Percentiles rank a stretch among this genome's conserved stretches.
Conservation (phyloP, 2,113 vertebrate species). For the Grantiella picta region DNA sequence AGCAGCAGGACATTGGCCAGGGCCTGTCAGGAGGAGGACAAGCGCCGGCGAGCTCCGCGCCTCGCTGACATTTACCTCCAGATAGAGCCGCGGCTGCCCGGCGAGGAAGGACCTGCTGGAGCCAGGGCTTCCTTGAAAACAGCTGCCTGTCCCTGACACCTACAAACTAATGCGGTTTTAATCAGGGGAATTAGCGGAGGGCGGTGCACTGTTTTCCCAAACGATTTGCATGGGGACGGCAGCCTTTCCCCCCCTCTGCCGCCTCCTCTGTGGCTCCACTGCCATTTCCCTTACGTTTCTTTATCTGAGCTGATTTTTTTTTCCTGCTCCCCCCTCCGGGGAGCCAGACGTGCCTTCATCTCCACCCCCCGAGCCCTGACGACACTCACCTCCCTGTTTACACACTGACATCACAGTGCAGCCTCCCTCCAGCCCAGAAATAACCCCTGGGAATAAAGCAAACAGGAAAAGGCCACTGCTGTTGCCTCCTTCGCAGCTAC, state of each 20-base stretch:
- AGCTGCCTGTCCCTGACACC: constrained; percentile 80
- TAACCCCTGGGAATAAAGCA: constrained; percentile 61
- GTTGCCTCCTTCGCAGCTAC: not conserved
- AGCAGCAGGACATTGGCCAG: constrained; percentile 98
- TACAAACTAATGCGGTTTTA: constrained; percentile 76
- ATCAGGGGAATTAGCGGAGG: constrained; percentile 73
- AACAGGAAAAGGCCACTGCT: constrained; percentile 20
- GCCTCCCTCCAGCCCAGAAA: constrained; percentile 55
- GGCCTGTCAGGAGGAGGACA: constrained; percentile 95
- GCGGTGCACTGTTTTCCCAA: constrained; percentile 59
- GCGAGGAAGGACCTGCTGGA: constrained; percentile 78
- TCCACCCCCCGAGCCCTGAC: constrained; percentile 38
- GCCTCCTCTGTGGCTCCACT: constrained; percentile 4
- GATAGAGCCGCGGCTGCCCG: constrained; percentile 69
- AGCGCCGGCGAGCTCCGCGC: constrained; percentile 79
- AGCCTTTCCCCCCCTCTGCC: not conserved
- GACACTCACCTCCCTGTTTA: constrained; percentile 73
- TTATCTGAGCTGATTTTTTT: constrained; percentile 19
- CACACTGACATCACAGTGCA: constrained; percentile 73
- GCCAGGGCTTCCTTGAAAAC: constrained; percentile 85
- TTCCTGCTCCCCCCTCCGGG: not conserved
- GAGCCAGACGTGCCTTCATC: constrained; percentile 53
- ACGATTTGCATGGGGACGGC: constrained; percentile 24
- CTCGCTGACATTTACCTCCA: constrained; percentile 73
- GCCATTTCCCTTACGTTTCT: constrained; percentile 14